Evolutionary conservation across 2,888 invertebrate genomes (phyloP).

Genomic region (Omphaloscelis lunosa): DNA sequence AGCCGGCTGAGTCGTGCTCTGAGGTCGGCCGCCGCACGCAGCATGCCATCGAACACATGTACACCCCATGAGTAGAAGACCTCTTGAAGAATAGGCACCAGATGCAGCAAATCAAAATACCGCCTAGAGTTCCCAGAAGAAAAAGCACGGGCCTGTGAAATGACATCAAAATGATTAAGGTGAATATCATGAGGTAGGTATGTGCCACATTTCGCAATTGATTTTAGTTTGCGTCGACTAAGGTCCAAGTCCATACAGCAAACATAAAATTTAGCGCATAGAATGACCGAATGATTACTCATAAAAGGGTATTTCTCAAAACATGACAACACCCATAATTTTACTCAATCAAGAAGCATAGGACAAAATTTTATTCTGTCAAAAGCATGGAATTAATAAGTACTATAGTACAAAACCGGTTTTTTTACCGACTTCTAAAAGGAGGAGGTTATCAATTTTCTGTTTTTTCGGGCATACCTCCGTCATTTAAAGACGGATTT

Average conservation of each 20-base stretch:
- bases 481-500: too few species aligned
- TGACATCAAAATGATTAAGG: background rate
- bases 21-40: slow-evolving; percentile 89
- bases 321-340: slow-evolving; percentile 15
- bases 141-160: slow-evolving; percentile 92
- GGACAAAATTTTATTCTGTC: background rate
- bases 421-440: too few species aligned
- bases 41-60: slow-evolving; percentile 82
- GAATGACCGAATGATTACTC: background rate
- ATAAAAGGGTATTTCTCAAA: background rate
- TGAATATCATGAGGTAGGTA: background rate
- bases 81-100: slow-evolving; percentile 89
- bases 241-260: background rate
- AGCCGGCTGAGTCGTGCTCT: slow-evolving; percentile 95
- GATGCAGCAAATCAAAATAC: slow-evolving; percentile 93
- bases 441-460: too few species aligned
- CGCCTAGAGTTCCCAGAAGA: slow-evolving; percentile 92
- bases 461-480: too few species aligned
- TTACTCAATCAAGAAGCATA: background rate
- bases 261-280: background rate
- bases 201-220: background rate
- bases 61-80: slow-evolving; percentile 76
- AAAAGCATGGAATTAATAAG: slow-evolving; percentile 3
- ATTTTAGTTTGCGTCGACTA: background rate
- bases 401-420: background rate